Evolutionary conservation across 2,888 invertebrate species (phyloP).

Genomic region (Atethmia centrago): DNA sequence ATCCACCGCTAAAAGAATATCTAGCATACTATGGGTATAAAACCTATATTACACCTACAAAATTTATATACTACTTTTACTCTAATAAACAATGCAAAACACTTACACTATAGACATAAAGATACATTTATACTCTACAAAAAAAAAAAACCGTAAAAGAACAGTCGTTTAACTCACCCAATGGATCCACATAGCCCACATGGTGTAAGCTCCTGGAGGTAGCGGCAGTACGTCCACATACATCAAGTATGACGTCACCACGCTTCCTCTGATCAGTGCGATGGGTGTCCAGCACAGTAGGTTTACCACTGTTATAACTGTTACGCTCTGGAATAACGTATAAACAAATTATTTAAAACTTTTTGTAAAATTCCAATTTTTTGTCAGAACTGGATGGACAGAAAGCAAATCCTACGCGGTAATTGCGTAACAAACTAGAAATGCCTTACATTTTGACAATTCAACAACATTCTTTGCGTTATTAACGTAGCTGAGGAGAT

Average conservation of each 20-base stretch:
- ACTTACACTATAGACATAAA: no score
- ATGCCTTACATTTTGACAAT: background rate
- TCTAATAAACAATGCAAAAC: no score
- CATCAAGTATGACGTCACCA: constrained; percentile 74
- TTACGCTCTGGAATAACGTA: constrained; percentile 76
- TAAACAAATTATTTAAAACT: background rate
- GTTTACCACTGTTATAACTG: constrained; percentile 75
- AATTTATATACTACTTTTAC: no score
- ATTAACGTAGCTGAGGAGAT: background rate
- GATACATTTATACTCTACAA: no score
- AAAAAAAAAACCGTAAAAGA: no score
- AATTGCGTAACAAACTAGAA: background rate
- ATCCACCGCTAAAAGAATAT: no score
- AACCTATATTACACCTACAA: no score
- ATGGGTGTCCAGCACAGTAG: constrained; percentile 84
- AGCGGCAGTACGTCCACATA: constrained; percentile 64
- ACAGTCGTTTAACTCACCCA: constrained; percentile 67
- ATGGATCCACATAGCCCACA: constrained; percentile 79
- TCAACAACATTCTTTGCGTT: background rate
- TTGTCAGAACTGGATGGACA: background rate
- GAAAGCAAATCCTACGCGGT: background rate
- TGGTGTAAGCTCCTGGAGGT: constrained; percentile 71
- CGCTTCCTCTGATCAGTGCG: constrained; percentile 78
- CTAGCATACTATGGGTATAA: no score
- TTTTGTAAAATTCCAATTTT: background rate